These are phyloP conservation scores for Mystacornis crossleyi DNA, from an alignment of 2,113 vertebrate species.

Conservation along the genomic window DNA sequence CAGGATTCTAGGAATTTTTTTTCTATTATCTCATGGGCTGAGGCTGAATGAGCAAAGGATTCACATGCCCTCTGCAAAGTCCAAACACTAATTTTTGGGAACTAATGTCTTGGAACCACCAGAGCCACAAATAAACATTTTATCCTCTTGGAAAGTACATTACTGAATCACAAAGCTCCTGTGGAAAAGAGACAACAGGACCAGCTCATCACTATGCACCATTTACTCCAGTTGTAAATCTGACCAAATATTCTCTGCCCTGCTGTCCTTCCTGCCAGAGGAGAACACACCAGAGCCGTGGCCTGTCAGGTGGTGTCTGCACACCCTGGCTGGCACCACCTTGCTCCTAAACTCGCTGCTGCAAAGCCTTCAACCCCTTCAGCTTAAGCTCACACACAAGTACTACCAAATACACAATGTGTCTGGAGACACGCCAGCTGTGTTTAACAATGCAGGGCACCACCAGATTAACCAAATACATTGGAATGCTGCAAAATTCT, in stretches of 20 bases:
- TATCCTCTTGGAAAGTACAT: neutral
- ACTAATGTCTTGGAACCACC: neutral
- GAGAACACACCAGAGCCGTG: fast-evolving
- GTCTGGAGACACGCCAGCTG: neutral
- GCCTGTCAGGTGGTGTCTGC: neutral
- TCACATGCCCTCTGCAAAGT: neutral
- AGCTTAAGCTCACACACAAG: neutral
- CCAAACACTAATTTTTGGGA: neutral
- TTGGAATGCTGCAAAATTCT: neutral
- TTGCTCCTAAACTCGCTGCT: neutral
- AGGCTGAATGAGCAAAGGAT: neutral
- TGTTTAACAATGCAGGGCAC: neutral
- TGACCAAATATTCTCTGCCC: neutral
- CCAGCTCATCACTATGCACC: neutral
- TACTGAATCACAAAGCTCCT: neutral
- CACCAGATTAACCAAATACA: neutral
- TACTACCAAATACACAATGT: neutral
- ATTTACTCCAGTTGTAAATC: neutral
- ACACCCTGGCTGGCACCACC: neutral
- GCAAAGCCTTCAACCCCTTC: neutral
- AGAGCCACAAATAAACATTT: neutral
- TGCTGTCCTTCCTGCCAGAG: neutral
- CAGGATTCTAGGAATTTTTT: neutral
- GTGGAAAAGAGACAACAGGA: neutral
- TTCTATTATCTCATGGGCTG: neutral